Base-by-base conservation (phyloP, 1,140 invertebrate species). In the Drosophila funebris region DNA sequence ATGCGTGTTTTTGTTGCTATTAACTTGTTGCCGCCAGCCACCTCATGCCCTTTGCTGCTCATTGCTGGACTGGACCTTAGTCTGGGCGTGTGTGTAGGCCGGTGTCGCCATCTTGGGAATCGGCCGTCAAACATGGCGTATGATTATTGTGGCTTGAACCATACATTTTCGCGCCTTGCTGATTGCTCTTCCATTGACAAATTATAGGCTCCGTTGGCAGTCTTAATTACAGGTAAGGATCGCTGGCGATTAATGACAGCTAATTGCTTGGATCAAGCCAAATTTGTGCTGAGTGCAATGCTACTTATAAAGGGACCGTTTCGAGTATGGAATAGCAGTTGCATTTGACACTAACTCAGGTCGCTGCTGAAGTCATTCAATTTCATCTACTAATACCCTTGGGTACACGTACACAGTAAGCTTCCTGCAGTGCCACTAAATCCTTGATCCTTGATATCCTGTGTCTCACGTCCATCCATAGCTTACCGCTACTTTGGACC, bases 151-250 rank as follows among this genome's bases (percentile, higher is more conserved):
- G 36, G 41, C 36, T 18, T 18, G 37, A 20, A 29, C 58, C 63
- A 52, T 81, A 73, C 57, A 57, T 76, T 87, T 73, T 80, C 57
- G 61, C 81, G 41, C 82, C 74, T 78, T 36, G 29, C n/a, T 36
- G 50, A 73, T 44, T 67, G 67, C 43, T 52, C 24, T 68, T 73
- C 83, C 76, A 88, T 88, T 88, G 83, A 69, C 78, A 68, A 88
- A 73, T 76, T 75, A 53, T 16, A 13, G 54, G 39, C 58, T 72
- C 24, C 18, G 33, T 24, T 58, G 43, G 37, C 41, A 31, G 56
- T 53, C 56, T 74, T 75, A 78, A 87, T 82, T 85, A 75, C 44
- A 41, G 57, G 9, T 41, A 29, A 36, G 7, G 27, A 37, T 44
- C n/a, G 31, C 31, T 18, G 24, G 1, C 60, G 16, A 73, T 73